Conservation (phyloP, 2,888 invertebrate genomes). For the Eristalinus aeneus region DNA sequence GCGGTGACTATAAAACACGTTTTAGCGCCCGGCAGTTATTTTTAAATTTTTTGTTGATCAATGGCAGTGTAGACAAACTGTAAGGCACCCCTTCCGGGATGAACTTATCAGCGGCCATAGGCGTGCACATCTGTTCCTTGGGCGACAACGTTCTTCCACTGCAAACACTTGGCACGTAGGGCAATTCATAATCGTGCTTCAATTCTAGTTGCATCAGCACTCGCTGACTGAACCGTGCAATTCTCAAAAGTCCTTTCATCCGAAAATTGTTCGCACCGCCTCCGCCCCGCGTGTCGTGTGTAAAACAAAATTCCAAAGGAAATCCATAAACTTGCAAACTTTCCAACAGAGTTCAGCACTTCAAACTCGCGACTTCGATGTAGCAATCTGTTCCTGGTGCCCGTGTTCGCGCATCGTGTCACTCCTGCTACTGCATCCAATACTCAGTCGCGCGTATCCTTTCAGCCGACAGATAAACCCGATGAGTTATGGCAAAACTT, state of each 20-base stretch:
- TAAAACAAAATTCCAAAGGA: not conserved
- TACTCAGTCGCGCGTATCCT: constrained; percentile 47
- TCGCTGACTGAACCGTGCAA: constrained; percentile 48
- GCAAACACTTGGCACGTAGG: constrained; percentile 56
- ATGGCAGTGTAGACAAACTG: not conserved
- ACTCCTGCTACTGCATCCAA: constrained; percentile 43
- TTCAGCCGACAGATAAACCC: constrained; percentile 55
- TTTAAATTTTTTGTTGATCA: not conserved
- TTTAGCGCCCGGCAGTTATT: no score
- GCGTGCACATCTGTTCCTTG: constrained; percentile 22
- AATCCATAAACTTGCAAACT: constrained; percentile 50
- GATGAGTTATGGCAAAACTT: constrained; percentile 68
- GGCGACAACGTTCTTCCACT: constrained; percentile 37
- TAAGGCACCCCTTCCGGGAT: not conserved
- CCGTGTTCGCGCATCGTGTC: not conserved
- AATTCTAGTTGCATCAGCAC: constrained; percentile 66
- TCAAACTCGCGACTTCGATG: constrained; percentile 57
- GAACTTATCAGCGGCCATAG: not conserved
- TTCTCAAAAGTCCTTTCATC: constrained; percentile 54
- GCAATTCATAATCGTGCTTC: constrained; percentile 64
- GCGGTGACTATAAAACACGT: no score
- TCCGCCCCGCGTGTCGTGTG: not conserved
- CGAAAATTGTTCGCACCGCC: constrained; percentile 47
- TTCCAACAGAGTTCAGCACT: constrained; percentile 48
- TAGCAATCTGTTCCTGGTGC: constrained; percentile 56